These are phyloP conservation scores for Ceraclea dissimilis DNA, from an alignment of 2,888 invertebrate genomes.

Conservation along the genomic window DNA sequence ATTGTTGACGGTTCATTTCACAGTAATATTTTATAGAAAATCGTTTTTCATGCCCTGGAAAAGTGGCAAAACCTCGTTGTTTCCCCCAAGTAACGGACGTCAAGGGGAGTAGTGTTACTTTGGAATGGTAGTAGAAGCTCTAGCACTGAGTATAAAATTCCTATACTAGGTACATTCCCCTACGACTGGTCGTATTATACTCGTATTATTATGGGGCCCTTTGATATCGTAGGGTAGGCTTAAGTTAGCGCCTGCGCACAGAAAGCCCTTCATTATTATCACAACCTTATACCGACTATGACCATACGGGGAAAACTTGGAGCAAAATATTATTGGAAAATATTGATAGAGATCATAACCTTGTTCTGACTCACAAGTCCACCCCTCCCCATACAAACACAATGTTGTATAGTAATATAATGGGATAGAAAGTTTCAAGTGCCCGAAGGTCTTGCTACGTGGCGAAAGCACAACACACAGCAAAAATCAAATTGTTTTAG, in stretches of 20 bases:
- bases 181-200: not conserved
- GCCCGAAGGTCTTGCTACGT: no score
- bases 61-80: conserved; percentile 10
- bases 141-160: not conserved
- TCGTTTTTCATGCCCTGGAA: conserved; percentile 11
- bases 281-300: not conserved
- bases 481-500: no score
- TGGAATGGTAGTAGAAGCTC: conserved; percentile 6
- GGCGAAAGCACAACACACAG: no score
- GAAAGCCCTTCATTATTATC: not conserved
- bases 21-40: not conserved
- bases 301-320: not conserved
- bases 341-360: not conserved
- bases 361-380: not conserved
- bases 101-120: conserved; percentile 9
- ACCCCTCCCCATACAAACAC: not conserved
- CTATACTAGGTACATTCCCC: not conserved
- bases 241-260: not conserved
- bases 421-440: no score
- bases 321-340: not conserved
- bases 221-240: conserved; percentile 1
- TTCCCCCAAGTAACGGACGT: conserved; percentile 9
- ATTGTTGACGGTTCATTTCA: not conserved
- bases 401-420: no score
- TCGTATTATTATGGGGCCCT: not conserved